Base-by-base conservation (phyloP, 2,888 invertebrate genomes). In the Tricholauxania praeusta region DNA sequence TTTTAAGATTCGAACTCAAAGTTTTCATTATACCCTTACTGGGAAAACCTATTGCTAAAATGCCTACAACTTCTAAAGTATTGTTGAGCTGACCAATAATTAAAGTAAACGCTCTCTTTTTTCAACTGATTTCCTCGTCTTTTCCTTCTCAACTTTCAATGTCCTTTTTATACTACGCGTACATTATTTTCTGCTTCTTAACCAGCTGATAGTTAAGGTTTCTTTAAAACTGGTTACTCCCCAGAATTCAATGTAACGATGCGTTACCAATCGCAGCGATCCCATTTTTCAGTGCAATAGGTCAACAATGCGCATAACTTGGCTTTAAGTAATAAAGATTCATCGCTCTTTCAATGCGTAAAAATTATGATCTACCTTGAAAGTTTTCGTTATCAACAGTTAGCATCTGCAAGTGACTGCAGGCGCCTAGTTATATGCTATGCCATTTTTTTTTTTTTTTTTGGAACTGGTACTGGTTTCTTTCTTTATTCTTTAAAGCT, bases 281-380 rank as follows among this genome's bases (percentile, higher is more conserved):
- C 66, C 14, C 66, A 67, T 39, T 28, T 82, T 82, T 79, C 83
- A 82, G 84, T 84, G 84, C 84, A 84, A 84, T 84, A 84, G 84
- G 84, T 84, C 84, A 84, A 84, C 85, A 83, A 85, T 84, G 84
- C 84, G 84, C 67, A 55, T 47, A 65, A 65, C 53, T 28, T 52
- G 52, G n/a, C 32, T 32, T 15, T 32, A 17, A 15, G n/a, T 32
- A 1, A 14, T 19, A 14, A 65, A 52, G 10, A 10, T 39, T 39
- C 39, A 39, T 39, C 39, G 7, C 39, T 39, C 39, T 5, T 10
- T 39, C 14, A 51, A 65, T 62, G 60, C 60, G 39, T 62, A 39
- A 32, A 32, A 62, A 39, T 28, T 15, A 57, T 28, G 57, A 57
- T 57, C 14, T 22, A 28, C 22, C 57, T 28, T 57, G 57, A 57